phyloP scores from a whole-genome alignment of 64 coral and sea anemone species.

The Montipora efflorescens region DNA sequence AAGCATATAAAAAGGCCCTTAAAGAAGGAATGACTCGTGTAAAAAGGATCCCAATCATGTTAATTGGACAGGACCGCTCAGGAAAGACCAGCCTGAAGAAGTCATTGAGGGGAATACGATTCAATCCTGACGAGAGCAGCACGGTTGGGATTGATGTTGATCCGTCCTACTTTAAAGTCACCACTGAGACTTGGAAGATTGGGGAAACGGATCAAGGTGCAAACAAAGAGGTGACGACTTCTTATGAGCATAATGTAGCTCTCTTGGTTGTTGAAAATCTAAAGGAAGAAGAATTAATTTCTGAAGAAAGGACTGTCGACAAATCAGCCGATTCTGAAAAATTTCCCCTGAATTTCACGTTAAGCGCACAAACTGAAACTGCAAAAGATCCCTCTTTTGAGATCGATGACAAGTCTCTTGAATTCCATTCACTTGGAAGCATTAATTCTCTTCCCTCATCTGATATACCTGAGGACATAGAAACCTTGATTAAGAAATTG shows the following conservation, averaged over 20 bases:
- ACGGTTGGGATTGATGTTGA: too few species aligned
- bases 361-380: not conserved
- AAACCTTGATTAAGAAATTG: not conserved
- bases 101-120: not conserved
- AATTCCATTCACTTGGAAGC: not conserved
- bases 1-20: conserved; percentile 42
- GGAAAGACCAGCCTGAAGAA: too few species aligned
- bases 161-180: too few species aligned
- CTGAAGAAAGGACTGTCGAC: too few species aligned
- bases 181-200: not conserved
- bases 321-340: not conserved
- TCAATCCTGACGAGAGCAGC: too few species aligned
- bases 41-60: conserved; percentile 4
- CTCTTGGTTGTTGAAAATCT: not conserved
- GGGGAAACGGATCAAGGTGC: not conserved
- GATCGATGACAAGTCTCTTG: too few species aligned
- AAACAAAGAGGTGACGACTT: not conserved
- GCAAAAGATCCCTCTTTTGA: too few species aligned
- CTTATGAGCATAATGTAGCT: conserved; percentile 33
- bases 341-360: not conserved
- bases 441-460: not conserved
- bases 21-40: not conserved
- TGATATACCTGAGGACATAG: conserved; percentile 11
- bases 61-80: too few species aligned
- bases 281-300: not conserved